Base-by-base conservation (phyloP, 2,888 invertebrate species). In the Erebia palarica region DNA sequence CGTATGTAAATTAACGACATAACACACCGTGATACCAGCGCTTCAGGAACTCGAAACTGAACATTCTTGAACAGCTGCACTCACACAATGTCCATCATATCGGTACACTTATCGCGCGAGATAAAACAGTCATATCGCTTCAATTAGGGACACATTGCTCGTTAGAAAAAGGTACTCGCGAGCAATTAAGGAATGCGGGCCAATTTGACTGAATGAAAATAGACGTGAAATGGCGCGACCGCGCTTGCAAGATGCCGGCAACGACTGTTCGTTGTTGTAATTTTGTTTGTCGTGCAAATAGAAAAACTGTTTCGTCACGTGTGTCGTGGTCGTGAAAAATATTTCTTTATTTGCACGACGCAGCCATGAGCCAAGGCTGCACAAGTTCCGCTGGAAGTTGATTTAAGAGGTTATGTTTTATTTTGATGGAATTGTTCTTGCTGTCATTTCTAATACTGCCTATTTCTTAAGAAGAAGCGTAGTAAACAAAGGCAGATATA, bases 1-100 rank as follows among this genome's bases (percentile, higher is more conserved):
- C 2, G 53, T 53, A 67, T 70, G 42, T 44, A 70, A 74, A 71
- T 58, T 59, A 60, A 70, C 47, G 63, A 70, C 61, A 68, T 64
- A 67, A 88, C 91, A 79, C 85, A 93, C 92, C 91, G 80, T 89
- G 86, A 82, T 92, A 91, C 91, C 89, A 92, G 75, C 91, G 90
- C 77, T 91, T 92, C 80, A 92, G 82, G 81, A 92, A 92, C 79
- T 92, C 92, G 83, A 92, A 90, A 87, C 85, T 87, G 81, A 92
- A 92, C 92, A 93, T 93, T 86, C 77, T 91, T 79, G 80, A 78
- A 81, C 78, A 77, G 77, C 75, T 83, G 81, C 78, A 78, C 75
- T 76, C 79, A 79, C 77, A 82, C 83, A 83, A 83, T 78, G 81
- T 81, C 78, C 86, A 88, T 88, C 83, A 88, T 86, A 87, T 84